Evolutionary conservation across 2,797 vertebrate genomes (phyloP).

Genomic region (Sylvia borin): DNA sequence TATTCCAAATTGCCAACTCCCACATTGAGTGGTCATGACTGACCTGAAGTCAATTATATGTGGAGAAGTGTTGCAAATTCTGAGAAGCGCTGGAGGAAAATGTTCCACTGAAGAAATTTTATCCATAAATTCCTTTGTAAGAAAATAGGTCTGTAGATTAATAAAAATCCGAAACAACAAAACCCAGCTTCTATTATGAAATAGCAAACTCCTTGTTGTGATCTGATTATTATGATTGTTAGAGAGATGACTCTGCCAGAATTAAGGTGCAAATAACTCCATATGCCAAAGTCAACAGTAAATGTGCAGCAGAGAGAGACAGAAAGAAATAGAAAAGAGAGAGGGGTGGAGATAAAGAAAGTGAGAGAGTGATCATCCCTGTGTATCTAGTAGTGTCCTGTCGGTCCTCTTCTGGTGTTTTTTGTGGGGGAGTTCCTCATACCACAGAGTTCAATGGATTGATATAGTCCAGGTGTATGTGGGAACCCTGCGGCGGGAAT

Average conservation of each 20-base stretch:
- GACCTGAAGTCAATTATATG: neutral
- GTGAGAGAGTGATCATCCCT: neutral
- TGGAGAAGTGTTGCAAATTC: neutral
- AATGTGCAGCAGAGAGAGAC: neutral
- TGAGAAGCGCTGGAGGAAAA: neutral
- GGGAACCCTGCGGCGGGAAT: rapidly evolving
- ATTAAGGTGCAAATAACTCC: neutral
- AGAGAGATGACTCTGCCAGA: neutral
- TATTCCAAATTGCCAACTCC: neutral
- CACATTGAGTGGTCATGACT: neutral
- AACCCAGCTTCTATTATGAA: neutral
- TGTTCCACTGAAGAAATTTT: neutral
- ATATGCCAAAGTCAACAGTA: rapidly evolving
- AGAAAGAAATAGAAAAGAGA: neutral
- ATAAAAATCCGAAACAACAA: neutral
- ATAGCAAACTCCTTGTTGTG: neutral
- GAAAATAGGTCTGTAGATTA: neutral
- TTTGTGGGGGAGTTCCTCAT: neutral
- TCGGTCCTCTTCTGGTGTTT: neutral
- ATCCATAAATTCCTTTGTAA: neutral
- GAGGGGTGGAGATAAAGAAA: neutral
- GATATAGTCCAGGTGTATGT: neutral
- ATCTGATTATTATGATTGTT: neutral
- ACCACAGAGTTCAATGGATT: neutral
- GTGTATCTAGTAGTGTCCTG: neutral